These are phyloP conservation scores for Melanerpes formicivorus DNA, from an alignment of 2,113 vertebrate species.

Conservation along the genomic window DNA sequence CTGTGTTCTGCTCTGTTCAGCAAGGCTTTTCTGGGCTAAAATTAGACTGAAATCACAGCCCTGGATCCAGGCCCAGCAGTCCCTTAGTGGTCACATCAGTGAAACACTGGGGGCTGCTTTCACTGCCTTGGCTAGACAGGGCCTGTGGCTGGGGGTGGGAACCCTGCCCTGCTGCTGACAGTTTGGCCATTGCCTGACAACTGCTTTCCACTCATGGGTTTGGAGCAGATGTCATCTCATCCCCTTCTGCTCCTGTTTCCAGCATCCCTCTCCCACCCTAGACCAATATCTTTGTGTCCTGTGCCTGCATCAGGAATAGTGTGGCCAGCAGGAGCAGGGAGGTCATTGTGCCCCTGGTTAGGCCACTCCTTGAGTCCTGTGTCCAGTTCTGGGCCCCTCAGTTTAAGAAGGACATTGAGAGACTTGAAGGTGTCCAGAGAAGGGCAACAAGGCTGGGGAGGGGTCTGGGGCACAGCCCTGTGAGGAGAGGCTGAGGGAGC, in stretches of 20 bases:
- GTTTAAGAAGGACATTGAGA: too few species aligned
- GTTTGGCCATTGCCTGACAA: background rate
- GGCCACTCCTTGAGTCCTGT: too few species aligned
- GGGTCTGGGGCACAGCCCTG: too few species aligned
- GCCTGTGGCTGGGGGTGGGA: background rate
- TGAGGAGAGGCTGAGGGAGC: too few species aligned
- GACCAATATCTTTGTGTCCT: background rate
- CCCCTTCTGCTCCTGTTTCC: background rate
- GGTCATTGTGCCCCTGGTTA: too few species aligned
- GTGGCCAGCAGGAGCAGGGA: too few species aligned
- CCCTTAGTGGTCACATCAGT: background rate
- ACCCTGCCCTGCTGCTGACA: background rate
- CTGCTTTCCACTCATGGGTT: accelerated
- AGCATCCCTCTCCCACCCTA: background rate
- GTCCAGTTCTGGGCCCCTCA: too few species aligned
- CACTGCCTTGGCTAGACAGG: background rate
- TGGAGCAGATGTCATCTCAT: background rate
- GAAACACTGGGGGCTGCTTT: accelerated
- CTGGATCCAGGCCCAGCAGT: background rate
- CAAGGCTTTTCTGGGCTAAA: background rate
- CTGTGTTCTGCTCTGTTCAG: background rate
- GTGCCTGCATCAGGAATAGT: too few species aligned
- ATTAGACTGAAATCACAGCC: background rate
- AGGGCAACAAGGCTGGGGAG: too few species aligned
- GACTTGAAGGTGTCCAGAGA: too few species aligned